These are phyloP conservation scores for Protomyctophum bolini DNA, from an alignment of 2,113 vertebrate genomes.

Conservation along the genomic window DNA sequence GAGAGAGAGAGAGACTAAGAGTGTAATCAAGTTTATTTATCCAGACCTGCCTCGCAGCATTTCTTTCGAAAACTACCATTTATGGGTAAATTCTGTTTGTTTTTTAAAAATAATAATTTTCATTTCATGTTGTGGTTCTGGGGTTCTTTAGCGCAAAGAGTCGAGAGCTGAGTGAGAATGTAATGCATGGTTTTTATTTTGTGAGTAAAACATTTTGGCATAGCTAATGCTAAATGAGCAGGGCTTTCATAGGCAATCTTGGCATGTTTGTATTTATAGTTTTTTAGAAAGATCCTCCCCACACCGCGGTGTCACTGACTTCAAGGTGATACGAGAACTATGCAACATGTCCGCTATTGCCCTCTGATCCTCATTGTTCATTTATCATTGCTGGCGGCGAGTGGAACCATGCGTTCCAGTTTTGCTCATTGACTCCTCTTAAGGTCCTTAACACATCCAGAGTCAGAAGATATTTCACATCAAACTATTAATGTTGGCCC, in stretches of 20 bases:
- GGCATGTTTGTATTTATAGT: too few relatives aligned
- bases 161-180: constrained; percentile 57
- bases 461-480: too few relatives aligned
- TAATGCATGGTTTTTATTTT: neutral
- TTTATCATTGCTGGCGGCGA: too few relatives aligned
- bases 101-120: constrained; percentile 15
- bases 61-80: neutral
- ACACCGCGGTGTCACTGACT: too few relatives aligned
- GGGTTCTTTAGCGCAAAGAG: constrained; percentile 42
- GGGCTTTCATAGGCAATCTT: neutral
- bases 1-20: constrained; percentile 43
- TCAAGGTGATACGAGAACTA: too few relatives aligned
- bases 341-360: too few relatives aligned
- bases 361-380: too few relatives aligned
- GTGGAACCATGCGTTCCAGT: too few relatives aligned
- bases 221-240: neutral
- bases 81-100: constrained; percentile 12
- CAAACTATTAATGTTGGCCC: too few relatives aligned
- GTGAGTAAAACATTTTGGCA: neutral
- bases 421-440: too few relatives aligned
- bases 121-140: neutral
- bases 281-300: neutral
- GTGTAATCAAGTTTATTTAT: constrained; percentile 78
- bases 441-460: too few relatives aligned
- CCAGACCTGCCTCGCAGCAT: constrained; percentile 68